phyloP scores from a whole-genome alignment of 1,140 invertebrate genomes.

The Muscidifurax raptorellus region DNA sequence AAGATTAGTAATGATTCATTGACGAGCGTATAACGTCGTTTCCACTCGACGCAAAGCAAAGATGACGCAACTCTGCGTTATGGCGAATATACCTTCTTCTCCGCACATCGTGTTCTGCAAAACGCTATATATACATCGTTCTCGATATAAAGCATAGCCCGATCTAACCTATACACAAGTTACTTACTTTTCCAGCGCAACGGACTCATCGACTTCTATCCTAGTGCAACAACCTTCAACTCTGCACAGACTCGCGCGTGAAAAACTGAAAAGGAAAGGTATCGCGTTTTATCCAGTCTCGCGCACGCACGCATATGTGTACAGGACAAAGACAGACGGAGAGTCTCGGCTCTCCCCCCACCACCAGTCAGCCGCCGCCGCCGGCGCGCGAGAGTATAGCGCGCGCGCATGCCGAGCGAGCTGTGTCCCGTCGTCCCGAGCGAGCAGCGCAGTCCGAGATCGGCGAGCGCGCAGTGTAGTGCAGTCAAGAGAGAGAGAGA shows the following conservation, averaged over 20 bases:
- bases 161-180: no score
- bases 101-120: no score
- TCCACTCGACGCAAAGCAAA: background rate
- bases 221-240: background rate
- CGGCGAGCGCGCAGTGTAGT: slow-evolving; percentile 36
- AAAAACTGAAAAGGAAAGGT: background rate
- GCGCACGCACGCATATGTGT: background rate
- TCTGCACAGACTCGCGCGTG: background rate
- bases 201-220: no score
- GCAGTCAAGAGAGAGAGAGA: background rate
- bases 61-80: no score
- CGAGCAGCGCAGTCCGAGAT: slow-evolving; percentile 45
- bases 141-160: no score
- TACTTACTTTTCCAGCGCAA: no score
- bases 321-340: background rate
- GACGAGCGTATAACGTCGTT: background rate
- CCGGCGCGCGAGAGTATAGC: background rate
- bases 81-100: no score
- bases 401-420: background rate
- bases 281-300: background rate
- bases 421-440: background rate
- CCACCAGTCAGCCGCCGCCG: background rate
- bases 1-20: background rate
- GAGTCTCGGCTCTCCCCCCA: background rate
- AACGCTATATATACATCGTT: no score